Conservation (phyloP, 2,113 vertebrate genomes). For the Hystrix brachyura region DNA sequence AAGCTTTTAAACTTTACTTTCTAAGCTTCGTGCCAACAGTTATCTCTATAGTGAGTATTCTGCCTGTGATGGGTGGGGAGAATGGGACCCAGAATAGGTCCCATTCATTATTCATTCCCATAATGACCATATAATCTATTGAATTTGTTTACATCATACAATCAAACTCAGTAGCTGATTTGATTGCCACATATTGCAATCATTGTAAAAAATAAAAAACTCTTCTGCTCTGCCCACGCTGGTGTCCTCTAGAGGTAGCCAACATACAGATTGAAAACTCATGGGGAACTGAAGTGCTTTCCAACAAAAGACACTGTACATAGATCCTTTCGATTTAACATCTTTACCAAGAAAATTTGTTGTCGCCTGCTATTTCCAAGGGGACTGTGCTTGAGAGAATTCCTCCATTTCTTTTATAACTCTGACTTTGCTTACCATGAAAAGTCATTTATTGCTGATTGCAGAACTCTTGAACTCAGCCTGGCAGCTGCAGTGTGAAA, state of each 20-base stretch:
- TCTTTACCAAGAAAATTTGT: conserved; percentile 78
- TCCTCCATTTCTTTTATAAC: conserved; percentile 87
- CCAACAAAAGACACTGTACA: conserved; percentile 71
- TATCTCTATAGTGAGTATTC: conserved; percentile 72
- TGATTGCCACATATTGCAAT: conserved; percentile 76
- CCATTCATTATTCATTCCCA: conserved; percentile 84
- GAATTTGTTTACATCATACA: conserved; percentile 84
- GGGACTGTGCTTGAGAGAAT: conserved; percentile 84
- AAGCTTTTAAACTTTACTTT: conserved; percentile 77
- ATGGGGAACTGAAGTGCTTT: conserved; percentile 64
- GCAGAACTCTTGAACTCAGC: conserved; percentile 90
- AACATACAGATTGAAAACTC: conserved; percentile 67
- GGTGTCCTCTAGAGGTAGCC: conserved; percentile 63
- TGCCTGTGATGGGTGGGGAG: conserved; percentile 59
- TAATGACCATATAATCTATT: conserved; percentile 84
- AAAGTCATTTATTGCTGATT: conserved; percentile 89
- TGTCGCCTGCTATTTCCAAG: conserved; percentile 84
- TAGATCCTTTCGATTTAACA: conserved; percentile 76
- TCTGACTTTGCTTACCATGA: conserved; percentile 88
- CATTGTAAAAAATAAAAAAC: conserved; percentile 41
- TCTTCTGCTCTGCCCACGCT: neutral
- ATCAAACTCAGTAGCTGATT: conserved; percentile 78
- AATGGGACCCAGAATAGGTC: conserved; percentile 46
- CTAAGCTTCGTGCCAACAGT: conserved; percentile 72
- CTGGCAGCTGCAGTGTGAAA: conserved; percentile 87